phyloP scores from a whole-genome alignment of 1,140 invertebrate species.

The Planococcus citri region DNA sequence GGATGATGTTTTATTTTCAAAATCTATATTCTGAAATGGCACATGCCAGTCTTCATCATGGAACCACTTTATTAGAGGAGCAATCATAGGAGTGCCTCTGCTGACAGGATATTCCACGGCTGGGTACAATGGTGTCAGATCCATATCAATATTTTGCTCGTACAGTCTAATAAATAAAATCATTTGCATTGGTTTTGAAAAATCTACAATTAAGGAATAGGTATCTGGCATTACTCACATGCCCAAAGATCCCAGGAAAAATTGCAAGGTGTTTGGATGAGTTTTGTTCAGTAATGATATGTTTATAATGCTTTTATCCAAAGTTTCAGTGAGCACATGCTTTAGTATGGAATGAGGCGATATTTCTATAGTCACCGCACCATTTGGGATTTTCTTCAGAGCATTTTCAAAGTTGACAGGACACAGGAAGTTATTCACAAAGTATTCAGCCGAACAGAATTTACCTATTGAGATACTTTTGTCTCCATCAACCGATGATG shows the following conservation, averaged over 20 bases:
- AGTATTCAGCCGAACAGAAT: slow-evolving; percentile 49
- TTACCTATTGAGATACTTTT: slow-evolving; percentile 34
- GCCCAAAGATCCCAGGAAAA: slow-evolving; percentile 59
- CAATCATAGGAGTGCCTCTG: slow-evolving; percentile 55
- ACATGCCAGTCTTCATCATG: slow-evolving; percentile 29
- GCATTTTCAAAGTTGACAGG: slow-evolving; percentile 69
- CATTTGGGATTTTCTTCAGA: slow-evolving; percentile 54
- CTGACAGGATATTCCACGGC: slow-evolving; percentile 55
- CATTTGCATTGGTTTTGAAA: neutral
- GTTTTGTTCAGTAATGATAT: slow-evolving; percentile 65
- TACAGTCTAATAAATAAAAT: neutral
- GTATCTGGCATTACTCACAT: slow-evolving; percentile 34
- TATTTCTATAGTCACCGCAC: slow-evolving; percentile 59
- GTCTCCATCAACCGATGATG: slow-evolving; percentile 45
- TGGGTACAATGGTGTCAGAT: slow-evolving; percentile 45
- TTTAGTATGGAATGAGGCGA: slow-evolving; percentile 56
- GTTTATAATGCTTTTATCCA: slow-evolving; percentile 46
- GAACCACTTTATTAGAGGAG: slow-evolving; percentile 55
- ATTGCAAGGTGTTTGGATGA: slow-evolving; percentile 53
- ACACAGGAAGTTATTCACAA: slow-evolving; percentile 56
- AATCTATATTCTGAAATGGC: neutral
- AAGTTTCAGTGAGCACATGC: slow-evolving; percentile 62
- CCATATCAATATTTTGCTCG: neutral
- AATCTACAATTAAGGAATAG: no score
- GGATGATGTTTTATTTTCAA: neutral